phyloP scores from a whole-genome alignment of 2,113 vertebrate species.

The Gopherus evgoodei region DNA sequence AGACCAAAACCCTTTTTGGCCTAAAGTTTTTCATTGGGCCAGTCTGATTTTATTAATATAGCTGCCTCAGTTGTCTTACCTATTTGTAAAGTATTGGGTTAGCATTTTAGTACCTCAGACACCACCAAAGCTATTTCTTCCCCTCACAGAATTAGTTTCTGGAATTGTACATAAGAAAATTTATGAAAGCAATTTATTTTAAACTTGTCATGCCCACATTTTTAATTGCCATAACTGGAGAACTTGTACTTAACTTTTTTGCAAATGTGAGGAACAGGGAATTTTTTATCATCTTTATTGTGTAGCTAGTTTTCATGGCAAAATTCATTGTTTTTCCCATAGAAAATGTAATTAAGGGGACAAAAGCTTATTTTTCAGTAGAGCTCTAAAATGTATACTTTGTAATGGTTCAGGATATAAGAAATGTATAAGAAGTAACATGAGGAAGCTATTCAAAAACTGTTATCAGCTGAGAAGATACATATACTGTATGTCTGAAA shows the following conservation, averaged over 20 bases:
- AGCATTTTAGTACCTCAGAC: slow-evolving; percentile 25
- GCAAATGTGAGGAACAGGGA: background rate
- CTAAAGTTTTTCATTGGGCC: background rate
- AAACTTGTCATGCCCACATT: background rate
- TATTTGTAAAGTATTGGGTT: background rate
- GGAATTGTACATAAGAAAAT: accelerated
- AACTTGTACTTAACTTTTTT: background rate
- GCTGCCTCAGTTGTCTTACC: background rate
- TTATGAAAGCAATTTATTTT: background rate
- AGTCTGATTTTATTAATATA: background rate
- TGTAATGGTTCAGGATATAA: background rate
- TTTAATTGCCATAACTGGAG: background rate
- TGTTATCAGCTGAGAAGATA: background rate
- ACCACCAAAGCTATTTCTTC: background rate
- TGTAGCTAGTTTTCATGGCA: background rate
- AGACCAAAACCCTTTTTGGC: background rate
- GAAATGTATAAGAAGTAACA: background rate
- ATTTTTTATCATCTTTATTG: background rate
- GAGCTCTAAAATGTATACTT: background rate
- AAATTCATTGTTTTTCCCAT: background rate
- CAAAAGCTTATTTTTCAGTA: background rate
- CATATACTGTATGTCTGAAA: background rate
- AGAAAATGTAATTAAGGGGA: slow-evolving; percentile 15
- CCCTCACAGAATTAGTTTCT: background rate
- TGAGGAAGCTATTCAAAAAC: background rate